Evolutionary conservation across 2,113 vertebrate genomes (phyloP), one percentile per base, ranked within the genome.

Genomic region (Eulemur rufifrons): DNA sequence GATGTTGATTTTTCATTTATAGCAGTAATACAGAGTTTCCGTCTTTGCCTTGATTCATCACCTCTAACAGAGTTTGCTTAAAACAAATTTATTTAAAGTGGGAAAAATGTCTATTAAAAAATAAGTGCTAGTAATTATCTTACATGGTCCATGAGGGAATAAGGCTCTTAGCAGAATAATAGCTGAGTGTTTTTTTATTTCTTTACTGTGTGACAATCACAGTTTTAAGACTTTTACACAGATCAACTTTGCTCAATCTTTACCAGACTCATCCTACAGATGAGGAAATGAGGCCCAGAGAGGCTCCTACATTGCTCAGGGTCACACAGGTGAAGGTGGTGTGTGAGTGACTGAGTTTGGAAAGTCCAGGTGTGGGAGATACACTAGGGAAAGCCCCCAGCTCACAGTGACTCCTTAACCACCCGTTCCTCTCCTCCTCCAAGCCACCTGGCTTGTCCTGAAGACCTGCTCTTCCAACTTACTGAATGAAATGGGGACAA

Each of bases 371-470:
- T 34, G 34, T 59, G 29, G 32, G 47, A 0, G 85, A 23, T 2
- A 6, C 0, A 0, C 52, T 10, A n/a, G 27, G 10, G 45, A 39
- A 63, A 2, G 78, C n/a, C 2, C 1, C 39, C 63, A 1, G 27
- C 61, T 84, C 61, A 5, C 20, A 5, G 0, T 5, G 39, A 39
- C 66, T 21, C 27, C 20, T 12, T 9, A 32, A 56, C 39, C 2
- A 39, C 56, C 76, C 5, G 20, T 9, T 54, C 32, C 5, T 8
- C 39, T 3, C 5, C 34, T 12, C 25, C 39, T 29, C 25, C 25
- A 13, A 3, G 45, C 18, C n/a, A 63, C 18, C 21, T 5, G 14
- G 68, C 69, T 2, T 21, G 25, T 27, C 34, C 68, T 14, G 2
- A 32, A 39, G 20, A 17, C 20, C 6, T 7, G 68, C 59, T 59